Conservation (phyloP, 2,797 vertebrate species). For the Sebastes jordani region DNA sequence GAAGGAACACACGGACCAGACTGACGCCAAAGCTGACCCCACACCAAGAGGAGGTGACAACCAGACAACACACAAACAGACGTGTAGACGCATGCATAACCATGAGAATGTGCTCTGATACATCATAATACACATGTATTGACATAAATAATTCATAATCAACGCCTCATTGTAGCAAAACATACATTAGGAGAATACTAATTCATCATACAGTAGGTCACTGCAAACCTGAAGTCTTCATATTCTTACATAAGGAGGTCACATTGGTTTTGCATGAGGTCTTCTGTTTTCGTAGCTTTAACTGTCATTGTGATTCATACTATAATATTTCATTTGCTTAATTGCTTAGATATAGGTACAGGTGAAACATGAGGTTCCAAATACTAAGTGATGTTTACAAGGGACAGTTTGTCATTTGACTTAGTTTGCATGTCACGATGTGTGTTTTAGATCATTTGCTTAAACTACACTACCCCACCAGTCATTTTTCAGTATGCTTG, state of each 20-base stretch:
- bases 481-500: neutral
- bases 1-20: constrained; percentile 71
- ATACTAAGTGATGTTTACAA: neutral
- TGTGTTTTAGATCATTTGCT: neutral
- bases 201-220: neutral
- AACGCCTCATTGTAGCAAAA: neutral
- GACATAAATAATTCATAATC: neutral
- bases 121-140: neutral
- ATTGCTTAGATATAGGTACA: neutral
- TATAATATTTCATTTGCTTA: neutral
- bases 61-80: neutral
- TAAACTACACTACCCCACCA: neutral
- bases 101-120: neutral
- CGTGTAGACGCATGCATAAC: neutral
- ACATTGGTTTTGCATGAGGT: neutral
- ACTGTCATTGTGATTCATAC: neutral
- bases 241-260: neutral
- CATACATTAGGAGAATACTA: neutral
- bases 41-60: constrained; percentile 74
- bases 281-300: neutral
- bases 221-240: neutral
- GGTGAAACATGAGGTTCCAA: neutral
- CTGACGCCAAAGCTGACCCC: constrained; percentile 61
- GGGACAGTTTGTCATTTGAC: neutral
- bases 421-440: neutral